Percentiles rank a stretch among this genome's conserved stretches.
These are phyloP conservation scores for Zygothrica quintamaculata DNA, from an alignment of 2,888 invertebrate genomes.

Conservation along the genomic window DNA sequence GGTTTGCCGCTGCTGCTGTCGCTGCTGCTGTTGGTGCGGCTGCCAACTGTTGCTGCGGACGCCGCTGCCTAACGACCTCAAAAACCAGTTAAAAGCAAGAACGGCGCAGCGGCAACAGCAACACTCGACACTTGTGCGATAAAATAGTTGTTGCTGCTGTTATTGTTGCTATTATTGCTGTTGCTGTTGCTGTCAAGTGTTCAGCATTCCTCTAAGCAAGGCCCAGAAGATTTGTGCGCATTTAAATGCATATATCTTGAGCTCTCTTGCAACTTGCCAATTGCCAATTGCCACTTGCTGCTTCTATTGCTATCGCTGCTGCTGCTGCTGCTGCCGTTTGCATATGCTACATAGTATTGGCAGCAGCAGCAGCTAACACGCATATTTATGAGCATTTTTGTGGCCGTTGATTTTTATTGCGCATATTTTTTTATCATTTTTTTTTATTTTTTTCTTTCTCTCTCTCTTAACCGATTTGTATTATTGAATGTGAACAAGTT, in stretches of 20 bases:
- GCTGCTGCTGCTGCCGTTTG: slow-evolving; percentile 22
- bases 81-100: slow-evolving; percentile 63
- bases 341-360: slow-evolving; percentile 13
- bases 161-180: slow-evolving; percentile 20
- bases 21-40: slow-evolving; percentile 2
- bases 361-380: slow-evolving; percentile 46
- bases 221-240: slow-evolving; percentile 44
- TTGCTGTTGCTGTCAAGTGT: slow-evolving; percentile 52
- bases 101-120: slow-evolving; percentile 30
- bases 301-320: too few species aligned
- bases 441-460: slow-evolving; percentile 10
- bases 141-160: slow-evolving; percentile 25
- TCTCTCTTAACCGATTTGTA: slow-evolving; percentile 54
- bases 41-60: slow-evolving; percentile 14
- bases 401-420: slow-evolving; percentile 57
- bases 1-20: slow-evolving; percentile 16
- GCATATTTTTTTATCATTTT: slow-evolving; percentile 9
- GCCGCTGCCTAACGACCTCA: slow-evolving; percentile 64
- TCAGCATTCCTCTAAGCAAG: slow-evolving; percentile 54
- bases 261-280: slow-evolving; percentile 33
- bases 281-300: slow-evolving; percentile 21
- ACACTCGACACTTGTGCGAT: slow-evolving; percentile 53
- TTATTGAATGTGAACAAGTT: slow-evolving; percentile 69
- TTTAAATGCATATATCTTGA: slow-evolving; percentile 39
- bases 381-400: slow-evolving; percentile 60